Evolutionary conservation across 2,888 invertebrate species (phyloP).

Genomic region (Caenorhabditis sp.): DNA sequence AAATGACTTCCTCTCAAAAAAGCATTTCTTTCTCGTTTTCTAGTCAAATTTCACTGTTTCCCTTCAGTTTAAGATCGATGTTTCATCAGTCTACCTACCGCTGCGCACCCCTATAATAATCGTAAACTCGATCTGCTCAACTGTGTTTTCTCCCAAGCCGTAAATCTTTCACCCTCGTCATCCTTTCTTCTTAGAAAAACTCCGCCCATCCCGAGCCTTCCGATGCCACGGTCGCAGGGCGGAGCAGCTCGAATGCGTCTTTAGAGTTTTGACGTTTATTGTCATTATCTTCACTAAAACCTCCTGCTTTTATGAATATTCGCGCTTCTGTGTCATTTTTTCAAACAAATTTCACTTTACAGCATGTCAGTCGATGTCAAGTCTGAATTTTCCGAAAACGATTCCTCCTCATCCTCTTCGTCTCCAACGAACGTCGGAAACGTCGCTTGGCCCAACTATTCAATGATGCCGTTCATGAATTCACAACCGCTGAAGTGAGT

Average conservation of each 20-base stretch:
- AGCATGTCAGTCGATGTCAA: constrained; percentile 58
- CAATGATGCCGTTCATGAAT: constrained; percentile 55
- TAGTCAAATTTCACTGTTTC: not conserved
- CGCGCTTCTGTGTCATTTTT: not conserved
- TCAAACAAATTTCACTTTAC: not conserved
- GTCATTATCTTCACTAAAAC: not conserved
- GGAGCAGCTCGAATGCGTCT: not conserved
- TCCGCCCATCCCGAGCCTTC: not conserved
- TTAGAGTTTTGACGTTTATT: not conserved
- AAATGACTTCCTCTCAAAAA: too few species aligned
- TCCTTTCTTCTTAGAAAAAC: not conserved
- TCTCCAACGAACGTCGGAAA: constrained; percentile 12
- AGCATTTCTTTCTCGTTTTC: too few species aligned
- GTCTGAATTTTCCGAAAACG: constrained; percentile 62
- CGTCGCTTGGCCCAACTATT: constrained; percentile 17
- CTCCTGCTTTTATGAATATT: not conserved
- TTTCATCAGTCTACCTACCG: not conserved
- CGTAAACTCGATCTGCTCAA: constrained; percentile 28
- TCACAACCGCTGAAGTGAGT: constrained; percentile 54
- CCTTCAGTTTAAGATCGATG: not conserved
- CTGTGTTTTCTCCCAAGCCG: not conserved
- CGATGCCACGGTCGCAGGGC: not conserved
- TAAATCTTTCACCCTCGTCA: constrained; percentile 8
- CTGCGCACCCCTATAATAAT: not conserved
- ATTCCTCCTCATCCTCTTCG: constrained; percentile 39